Base-by-base conservation (phyloP, 2,113 vertebrate genomes). In the Hystrix brachyura region DNA sequence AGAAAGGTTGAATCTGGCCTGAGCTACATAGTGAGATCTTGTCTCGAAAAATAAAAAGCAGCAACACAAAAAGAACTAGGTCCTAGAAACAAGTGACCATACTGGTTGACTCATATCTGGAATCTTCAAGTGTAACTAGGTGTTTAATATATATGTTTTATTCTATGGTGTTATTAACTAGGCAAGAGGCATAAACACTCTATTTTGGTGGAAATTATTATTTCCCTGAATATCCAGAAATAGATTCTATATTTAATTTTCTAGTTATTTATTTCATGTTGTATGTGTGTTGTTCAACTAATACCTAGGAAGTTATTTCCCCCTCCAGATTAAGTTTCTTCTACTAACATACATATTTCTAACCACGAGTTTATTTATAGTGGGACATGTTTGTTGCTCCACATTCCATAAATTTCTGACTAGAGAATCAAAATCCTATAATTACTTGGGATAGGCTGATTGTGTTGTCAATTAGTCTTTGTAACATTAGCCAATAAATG, bases 351-450 rank as follows among this genome's bases (percentile, higher is more conserved):
- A 59, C 43, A 62, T 18, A 18, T 38, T 91, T 94, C 60, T 79
- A 88, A 89, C 38, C 14, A 80, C 9, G 5, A 97, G 5, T 59
- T 96, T 85, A 34, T 29, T 95, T 90, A 82, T 83, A 95, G 91
- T n/a, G 43, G 21, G 4, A 71, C 21, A 43, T 71, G 48, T 17
- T 81, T 72, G 51, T 62, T 60, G 18, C 38, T 38, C 27, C 72
- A 38, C 55, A 67, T 48, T 51, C 7, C 48, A 17, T 43, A 88
- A 69, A 53, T 79, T 83, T 57, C 10, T 67, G 84, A 69, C 32
- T 48, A 74, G 74, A 93, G 18, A 74, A 89, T 32, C 27, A 60
- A 89, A 95, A 71, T 93, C 82, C 7, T 93, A 23, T 32, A 80
- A 53, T 57, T 89, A 72, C 23, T 34, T 46, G 79, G n/a, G 74